Conservation (phyloP, 2,797 vertebrate species). For the Gadopsis marmoratus region DNA sequence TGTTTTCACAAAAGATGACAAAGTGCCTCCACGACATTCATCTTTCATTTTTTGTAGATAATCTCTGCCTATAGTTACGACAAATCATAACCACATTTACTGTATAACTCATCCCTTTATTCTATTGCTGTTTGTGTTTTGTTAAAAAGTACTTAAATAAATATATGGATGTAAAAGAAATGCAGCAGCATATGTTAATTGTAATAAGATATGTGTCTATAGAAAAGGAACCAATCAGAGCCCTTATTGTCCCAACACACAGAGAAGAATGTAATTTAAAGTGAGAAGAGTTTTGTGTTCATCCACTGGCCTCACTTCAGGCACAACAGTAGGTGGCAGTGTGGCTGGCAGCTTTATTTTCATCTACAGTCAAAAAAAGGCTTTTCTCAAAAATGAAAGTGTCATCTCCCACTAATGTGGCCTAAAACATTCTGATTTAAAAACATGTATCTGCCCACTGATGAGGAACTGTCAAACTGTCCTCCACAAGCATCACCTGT, state of each 20-base stretch:
- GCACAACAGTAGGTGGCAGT: slow-evolving; percentile 51
- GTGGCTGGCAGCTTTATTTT: not conserved
- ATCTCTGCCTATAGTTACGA: not conserved
- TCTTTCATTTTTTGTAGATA: not conserved
- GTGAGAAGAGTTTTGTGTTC: not conserved
- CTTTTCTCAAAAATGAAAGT: slow-evolving; percentile 9
- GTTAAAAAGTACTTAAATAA: not conserved
- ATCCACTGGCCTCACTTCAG: not conserved
- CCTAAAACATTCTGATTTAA: not conserved
- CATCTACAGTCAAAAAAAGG: slow-evolving; percentile 1
- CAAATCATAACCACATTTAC: not conserved
- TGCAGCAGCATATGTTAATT: not conserved
- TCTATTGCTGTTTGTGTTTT: not conserved
- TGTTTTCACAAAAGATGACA: not conserved
- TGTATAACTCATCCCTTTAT: not conserved
- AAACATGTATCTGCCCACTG: not conserved
- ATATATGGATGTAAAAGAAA: not conserved
- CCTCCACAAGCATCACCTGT: too few relatives aligned
- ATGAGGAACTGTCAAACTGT: not conserved
- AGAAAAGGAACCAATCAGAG: not conserved
- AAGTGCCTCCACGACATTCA: not conserved
- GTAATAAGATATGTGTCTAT: not conserved
- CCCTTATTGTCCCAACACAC: not conserved
- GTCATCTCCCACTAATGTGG: not conserved
- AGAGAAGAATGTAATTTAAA: not conserved